Evolutionary conservation across 2,888 invertebrate genomes (phyloP).

Genomic region (Noctua janthe): DNA sequence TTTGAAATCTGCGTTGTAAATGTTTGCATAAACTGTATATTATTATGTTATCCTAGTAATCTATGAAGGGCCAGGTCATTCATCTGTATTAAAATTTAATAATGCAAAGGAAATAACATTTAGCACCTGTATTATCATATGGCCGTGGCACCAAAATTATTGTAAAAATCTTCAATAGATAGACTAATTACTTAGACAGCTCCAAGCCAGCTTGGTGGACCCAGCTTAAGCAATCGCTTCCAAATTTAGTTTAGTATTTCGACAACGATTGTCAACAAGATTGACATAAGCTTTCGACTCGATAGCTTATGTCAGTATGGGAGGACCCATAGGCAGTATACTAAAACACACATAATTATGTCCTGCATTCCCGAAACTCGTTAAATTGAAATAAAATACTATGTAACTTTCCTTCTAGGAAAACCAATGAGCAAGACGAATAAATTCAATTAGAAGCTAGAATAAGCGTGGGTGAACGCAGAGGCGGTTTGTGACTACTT

Average conservation of each 20-base stretch:
- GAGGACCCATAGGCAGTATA: no score
- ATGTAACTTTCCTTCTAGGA: neutral
- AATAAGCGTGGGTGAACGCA: slow-evolving; percentile 18
- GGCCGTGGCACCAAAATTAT: no score
- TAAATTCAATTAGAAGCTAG: neutral
- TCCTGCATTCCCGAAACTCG: neutral
- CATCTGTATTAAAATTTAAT: neutral
- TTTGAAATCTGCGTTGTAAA: slow-evolving; percentile 4
- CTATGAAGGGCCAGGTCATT: neutral
- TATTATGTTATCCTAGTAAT: neutral
- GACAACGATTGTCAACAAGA: neutral
- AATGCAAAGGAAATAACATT: neutral
- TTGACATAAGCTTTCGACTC: neutral
- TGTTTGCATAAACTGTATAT: slow-evolving; percentile 11
- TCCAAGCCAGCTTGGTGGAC: no score
- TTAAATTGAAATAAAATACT: neutral
- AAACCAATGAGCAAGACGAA: neutral
- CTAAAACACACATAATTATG: neutral
- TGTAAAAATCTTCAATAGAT: neutral
- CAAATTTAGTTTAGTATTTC: neutral
- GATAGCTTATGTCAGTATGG: neutral
- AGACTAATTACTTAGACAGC: neutral
- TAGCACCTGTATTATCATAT: no score
- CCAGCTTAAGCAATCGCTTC: neutral
- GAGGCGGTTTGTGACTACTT: slow-evolving; percentile 21